Percentiles rank a stretch among this genome's conserved stretches.
Evolutionary conservation across 2,888 invertebrate genomes (phyloP).

Genomic region (Limnephilus marmoratus): DNA sequence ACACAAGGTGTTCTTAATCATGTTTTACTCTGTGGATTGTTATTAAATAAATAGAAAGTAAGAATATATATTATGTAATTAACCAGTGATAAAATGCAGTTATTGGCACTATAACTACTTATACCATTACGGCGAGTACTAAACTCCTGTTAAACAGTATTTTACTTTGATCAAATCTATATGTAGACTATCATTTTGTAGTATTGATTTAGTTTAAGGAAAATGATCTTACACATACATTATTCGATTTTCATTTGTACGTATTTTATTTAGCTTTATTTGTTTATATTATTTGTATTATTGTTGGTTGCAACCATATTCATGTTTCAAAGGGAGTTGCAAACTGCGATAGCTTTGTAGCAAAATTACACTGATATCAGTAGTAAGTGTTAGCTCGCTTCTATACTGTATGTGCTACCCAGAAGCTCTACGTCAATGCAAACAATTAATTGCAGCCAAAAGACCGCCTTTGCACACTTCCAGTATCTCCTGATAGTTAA

Average conservation of each 20-base stretch:
- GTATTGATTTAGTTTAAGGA: constrained; percentile 35
- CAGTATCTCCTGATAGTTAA: background rate
- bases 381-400: background rate
- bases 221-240: background rate
- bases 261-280: constrained; percentile 15
- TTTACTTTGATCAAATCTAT: constrained; percentile 46
- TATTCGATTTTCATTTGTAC: background rate
- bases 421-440: background rate
- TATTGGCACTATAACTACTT: constrained; percentile 75
- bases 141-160: constrained; percentile 16
- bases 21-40: constrained; percentile 72
- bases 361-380: background rate
- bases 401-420: background rate
- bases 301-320: background rate
- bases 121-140: constrained; percentile 23
- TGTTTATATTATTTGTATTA: background rate
- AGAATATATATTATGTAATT: constrained; percentile 68
- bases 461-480: background rate
- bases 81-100: constrained; percentile 76
- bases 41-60: constrained; percentile 78
- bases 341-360: background rate
- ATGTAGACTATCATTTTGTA: constrained; percentile 25
- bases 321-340: background rate
- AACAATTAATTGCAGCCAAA: background rate
- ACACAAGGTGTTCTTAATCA: constrained; percentile 75